These are phyloP conservation scores for Clepsis dumicolana DNA, from an alignment of 2,888 invertebrate genomes.

Conservation along the genomic window DNA sequence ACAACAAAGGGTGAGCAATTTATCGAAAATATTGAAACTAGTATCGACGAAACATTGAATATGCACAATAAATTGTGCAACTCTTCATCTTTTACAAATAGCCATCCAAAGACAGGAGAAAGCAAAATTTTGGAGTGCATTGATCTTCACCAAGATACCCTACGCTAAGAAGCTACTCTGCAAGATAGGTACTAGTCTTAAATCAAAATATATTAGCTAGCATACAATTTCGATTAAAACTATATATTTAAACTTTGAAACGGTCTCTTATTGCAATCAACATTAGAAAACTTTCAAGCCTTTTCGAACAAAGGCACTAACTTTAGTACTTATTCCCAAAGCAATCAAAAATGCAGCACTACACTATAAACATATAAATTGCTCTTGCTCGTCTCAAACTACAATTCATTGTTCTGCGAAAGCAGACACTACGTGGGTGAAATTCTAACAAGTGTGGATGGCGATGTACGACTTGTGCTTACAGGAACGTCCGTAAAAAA, in stretches of 20 bases:
- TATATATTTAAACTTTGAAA: not conserved
- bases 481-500: not conserved
- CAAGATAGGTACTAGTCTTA: no score
- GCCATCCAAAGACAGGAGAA: no score
- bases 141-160: no score
- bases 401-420: slow-evolving; percentile 39
- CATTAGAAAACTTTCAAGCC: slow-evolving; percentile 7
- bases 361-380: slow-evolving; percentile 30
- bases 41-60: no score
- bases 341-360: slow-evolving; percentile 23
- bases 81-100: no score
- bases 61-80: no score
- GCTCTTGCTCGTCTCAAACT: slow-evolving; percentile 29
- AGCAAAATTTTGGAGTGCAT: no score
- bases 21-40: no score
- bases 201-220: no score
- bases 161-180: no score
- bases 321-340: slow-evolving; percentile 19
- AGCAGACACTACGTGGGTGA: slow-evolving; percentile 34
- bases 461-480: slow-evolving; percentile 15
- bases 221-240: not conserved
- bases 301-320: not conserved
- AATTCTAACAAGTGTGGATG: slow-evolving; percentile 20
- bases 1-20: no score
- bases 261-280: not conserved